phyloP scores from a whole-genome alignment of 1,140 invertebrate species.

The Heliconius nattereri region DNA sequence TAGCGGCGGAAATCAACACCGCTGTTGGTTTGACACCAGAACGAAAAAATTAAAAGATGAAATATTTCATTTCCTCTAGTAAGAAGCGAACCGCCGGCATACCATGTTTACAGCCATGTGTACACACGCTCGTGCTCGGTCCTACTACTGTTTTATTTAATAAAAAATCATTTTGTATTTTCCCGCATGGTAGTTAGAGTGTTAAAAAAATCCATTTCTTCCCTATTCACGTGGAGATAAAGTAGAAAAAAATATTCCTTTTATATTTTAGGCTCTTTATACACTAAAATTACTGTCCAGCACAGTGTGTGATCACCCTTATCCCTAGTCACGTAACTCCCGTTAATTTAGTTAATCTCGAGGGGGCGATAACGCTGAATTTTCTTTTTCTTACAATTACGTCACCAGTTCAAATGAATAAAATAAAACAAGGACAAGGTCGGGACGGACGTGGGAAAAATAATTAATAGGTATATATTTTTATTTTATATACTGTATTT shows the following conservation, averaged over 20 bases:
- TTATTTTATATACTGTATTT: no score
- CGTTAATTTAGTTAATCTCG: constrained; percentile 52
- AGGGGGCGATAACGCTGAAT: constrained; percentile 44
- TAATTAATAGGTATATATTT: background rate
- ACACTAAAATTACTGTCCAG: background rate
- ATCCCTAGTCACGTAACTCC: constrained; percentile 46
- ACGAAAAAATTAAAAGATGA: no score
- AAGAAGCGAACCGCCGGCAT: no score
- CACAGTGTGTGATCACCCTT: background rate
- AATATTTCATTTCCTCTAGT: no score
- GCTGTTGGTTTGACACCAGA: no score
- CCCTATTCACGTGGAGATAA: background rate
- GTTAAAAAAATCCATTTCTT: no score
- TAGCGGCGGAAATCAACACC: no score
- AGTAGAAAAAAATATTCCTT: background rate
- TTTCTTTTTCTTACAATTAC: constrained; percentile 48
- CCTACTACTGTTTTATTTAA: no score
- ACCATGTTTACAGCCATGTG: no score
- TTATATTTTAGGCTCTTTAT: background rate
- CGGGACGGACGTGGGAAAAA: constrained; percentile 23
- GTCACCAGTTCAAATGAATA: constrained; percentile 39
- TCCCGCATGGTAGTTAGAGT: no score
- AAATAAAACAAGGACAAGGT: constrained; percentile 37
- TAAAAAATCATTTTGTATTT: no score
- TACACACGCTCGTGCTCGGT: no score